A percentile compares a stretch with the other conserved stretches of the same genome.
Evolutionary conservation across 2,797 vertebrate genomes (phyloP).

Genomic region (Eospalax fontanierii): DNA sequence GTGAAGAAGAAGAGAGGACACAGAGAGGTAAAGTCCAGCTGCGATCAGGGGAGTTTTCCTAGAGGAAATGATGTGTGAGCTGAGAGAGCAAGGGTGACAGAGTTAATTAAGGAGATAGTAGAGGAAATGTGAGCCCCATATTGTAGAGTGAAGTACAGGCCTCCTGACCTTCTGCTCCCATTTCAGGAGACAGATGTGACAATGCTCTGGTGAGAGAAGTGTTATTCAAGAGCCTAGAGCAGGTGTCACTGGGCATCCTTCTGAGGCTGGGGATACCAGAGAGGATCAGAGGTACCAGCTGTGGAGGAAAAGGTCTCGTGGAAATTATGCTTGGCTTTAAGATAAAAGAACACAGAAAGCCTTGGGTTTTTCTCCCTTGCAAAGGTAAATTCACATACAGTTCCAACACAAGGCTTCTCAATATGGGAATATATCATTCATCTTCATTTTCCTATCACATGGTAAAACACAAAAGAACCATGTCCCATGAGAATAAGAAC

Average conservation of each 20-base stretch:
- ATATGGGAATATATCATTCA: not conserved
- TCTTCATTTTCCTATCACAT: not conserved
- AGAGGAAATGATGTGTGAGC: not conserved
- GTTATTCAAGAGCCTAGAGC: not conserved
- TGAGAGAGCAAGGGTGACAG: not conserved
- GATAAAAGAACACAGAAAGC: not conserved
- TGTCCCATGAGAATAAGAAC: not conserved
- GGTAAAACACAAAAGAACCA: constrained; percentile 32
- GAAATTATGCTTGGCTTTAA: not conserved
- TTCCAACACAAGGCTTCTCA: not conserved
- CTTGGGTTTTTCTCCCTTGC: not conserved
- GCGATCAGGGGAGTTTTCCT: not conserved
- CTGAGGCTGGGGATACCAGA: not conserved
- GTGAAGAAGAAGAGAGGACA: not conserved
- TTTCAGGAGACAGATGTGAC: not conserved
- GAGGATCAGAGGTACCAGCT: not conserved
- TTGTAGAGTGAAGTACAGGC: not conserved
- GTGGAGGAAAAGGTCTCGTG: not conserved
- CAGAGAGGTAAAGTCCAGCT: not conserved
- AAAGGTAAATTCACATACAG: constrained; percentile 26
- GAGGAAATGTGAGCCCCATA: not conserved
- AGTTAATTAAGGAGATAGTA: not conserved
- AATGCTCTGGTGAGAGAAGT: not conserved
- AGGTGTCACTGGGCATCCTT: not conserved
- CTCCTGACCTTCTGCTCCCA: not conserved